Percentiles rank a stretch among this genome's conserved stretches.
Conservation (phyloP, 2,888 invertebrate genomes). For the Xestia ashworthii region DNA sequence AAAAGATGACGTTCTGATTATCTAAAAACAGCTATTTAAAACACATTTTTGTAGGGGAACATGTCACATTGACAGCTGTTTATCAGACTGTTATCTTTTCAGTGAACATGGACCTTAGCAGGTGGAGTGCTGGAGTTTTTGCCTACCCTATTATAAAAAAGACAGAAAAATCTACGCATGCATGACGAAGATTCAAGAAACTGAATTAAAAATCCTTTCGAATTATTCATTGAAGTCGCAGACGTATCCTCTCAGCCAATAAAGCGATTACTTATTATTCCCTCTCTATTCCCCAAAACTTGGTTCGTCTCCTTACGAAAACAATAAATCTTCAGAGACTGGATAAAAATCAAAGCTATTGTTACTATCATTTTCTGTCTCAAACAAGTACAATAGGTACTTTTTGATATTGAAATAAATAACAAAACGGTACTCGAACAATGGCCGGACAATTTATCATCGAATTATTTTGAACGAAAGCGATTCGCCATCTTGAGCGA, state of each 20-base stretch:
- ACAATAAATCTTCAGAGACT: conserved; percentile 26
- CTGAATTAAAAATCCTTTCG: too few species aligned
- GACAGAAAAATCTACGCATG: too few species aligned
- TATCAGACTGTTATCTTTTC: too few species aligned
- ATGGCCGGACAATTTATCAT: conserved; percentile 60
- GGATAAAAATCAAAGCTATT: conserved; percentile 44
- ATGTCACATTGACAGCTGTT: too few species aligned
- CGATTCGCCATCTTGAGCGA: conserved; percentile 62
- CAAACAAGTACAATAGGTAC: conserved; percentile 42
- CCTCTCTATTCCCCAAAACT: background rate
- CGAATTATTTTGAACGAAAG: conserved; percentile 60
- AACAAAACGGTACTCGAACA: conserved; percentile 49
- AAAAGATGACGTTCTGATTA: too few species aligned
- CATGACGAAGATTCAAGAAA: too few species aligned
- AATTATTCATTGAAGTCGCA: background rate
- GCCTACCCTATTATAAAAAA: background rate
- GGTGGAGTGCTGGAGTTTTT: too few species aligned
- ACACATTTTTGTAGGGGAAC: too few species aligned
- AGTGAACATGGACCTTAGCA: too few species aligned
- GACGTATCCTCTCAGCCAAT: background rate
- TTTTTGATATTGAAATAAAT: conserved; percentile 50
- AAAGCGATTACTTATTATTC: conserved; percentile 9
- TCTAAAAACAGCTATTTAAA: too few species aligned
- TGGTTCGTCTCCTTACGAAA: conserved; percentile 7
- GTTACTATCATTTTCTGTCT: conserved; percentile 33